Base-by-base conservation (phyloP, 2,797 vertebrate species). In the Pygocentrus nattereri region DNA sequence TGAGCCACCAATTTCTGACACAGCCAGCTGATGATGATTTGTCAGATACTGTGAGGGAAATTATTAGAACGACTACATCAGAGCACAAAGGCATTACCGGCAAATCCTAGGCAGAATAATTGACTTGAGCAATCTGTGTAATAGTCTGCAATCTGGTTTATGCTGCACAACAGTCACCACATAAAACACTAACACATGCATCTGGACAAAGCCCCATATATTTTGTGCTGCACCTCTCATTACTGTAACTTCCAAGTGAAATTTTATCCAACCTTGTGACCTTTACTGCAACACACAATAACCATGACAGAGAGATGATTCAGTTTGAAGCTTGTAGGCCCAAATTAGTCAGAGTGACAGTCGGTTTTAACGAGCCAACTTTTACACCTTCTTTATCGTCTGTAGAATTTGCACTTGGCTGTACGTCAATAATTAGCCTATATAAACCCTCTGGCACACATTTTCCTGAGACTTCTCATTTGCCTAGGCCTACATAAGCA, bases 401-500 rank as follows among this genome's bases (percentile, higher is more conserved):
- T 81, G 56, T 56, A 49, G 82, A 68, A 84, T 80, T 84, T 82
- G 58, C 76, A 82, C 75, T 75, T 84, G 58, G 65, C 73, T 76
- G 82, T 71, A 69, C 34, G 64, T 78, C 25, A 41, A 73, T 80
- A 82, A 87, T 81, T 79, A 74, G 23, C 18, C 4, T 50, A 44
- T 54, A 19, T 78, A 79, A 84, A 85, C 38, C 54, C 47, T 31
- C 23, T 74, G 78, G 15, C 23, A 50, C 70, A 47, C 44, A 3
- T 38, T 62, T 81, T 70, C 74, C 73, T 25, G 4, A 34, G 47
- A 71, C 49, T 80, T 61, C n/a, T 85, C 86, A 89, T 87, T 90
- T 82, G 85, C 80, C 88, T 11, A 10, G 64, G 2, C 64, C 64
- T 86, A 91, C 78, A 81, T 81, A n/a, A 72, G 68, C 79, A 56